Conservation (phyloP, 2,113 vertebrate species). For the Motacilla alba region DNA sequence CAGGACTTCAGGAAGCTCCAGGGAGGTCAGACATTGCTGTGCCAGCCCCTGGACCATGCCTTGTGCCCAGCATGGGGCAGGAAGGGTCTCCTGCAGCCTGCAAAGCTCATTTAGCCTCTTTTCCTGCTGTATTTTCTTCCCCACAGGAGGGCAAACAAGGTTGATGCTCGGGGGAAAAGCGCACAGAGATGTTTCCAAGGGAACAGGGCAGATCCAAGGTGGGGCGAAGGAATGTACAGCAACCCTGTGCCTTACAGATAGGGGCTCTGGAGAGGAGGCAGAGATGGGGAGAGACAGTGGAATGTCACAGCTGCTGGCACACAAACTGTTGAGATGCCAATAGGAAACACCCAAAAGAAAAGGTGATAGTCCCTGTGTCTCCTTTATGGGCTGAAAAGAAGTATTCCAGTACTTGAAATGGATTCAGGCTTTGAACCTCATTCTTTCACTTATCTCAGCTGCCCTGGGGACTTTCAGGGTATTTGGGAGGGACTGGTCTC, state of each 20-base stretch:
- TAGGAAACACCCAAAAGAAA: background rate
- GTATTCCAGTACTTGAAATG: background rate
- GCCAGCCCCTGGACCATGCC: accelerated
- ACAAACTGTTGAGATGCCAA: background rate
- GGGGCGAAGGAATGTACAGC: background rate
- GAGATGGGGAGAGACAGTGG: background rate
- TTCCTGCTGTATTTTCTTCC: accelerated
- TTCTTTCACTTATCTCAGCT: background rate
- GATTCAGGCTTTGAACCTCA: background rate
- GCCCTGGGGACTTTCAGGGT: background rate
- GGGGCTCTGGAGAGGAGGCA: background rate
- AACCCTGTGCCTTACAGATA: background rate
- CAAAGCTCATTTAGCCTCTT: background rate
- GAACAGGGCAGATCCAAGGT: background rate
- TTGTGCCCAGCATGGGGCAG: too few relatives aligned
- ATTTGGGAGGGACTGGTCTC: background rate
- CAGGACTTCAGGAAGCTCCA: background rate
- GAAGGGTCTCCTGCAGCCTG: background rate
- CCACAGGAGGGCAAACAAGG: background rate
- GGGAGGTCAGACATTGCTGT: background rate
- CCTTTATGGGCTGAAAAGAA: background rate
- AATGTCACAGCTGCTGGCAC: background rate
- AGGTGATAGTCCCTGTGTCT: background rate
- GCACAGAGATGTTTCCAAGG: background rate
- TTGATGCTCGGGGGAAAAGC: background rate